phyloP scores from a whole-genome alignment of 2,888 invertebrate genomes.

The Pyrrhosoma nymphula region DNA sequence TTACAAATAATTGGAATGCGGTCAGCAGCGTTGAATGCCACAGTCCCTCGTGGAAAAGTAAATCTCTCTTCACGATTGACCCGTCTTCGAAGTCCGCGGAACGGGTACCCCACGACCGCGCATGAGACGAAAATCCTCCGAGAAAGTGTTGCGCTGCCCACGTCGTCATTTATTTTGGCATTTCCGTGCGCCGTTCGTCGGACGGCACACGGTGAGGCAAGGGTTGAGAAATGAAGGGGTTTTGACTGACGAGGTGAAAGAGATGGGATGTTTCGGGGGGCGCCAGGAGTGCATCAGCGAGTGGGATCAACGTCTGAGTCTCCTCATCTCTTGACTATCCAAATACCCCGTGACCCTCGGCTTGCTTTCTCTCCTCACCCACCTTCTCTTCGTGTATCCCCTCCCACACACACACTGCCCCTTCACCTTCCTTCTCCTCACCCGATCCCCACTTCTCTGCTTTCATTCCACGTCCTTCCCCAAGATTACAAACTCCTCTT shows the following conservation, averaged over 20 bases:
- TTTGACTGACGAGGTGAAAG: too few relatives aligned
- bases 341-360: neutral
- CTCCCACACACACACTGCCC: neutral
- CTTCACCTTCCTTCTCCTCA: neutral
- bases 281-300: neutral
- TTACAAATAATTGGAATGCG: too few relatives aligned
- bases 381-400: neutral
- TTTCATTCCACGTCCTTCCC: constrained; percentile 44
- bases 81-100: neutral
- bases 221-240: neutral
- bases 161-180: neutral
- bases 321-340: neutral
- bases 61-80: too few relatives aligned
- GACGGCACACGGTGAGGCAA: neutral
- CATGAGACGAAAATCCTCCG: neutral
- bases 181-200: neutral
- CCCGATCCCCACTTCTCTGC: neutral
- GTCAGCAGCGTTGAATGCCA: too few relatives aligned
- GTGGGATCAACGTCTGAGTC: neutral
- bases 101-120: neutral
- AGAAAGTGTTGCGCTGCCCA: neutral
- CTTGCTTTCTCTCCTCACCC: neutral
- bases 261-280: neutral
- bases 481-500: constrained; percentile 65
- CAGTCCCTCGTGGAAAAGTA: too few relatives aligned